A percentile compares a stretch with the other conserved stretches of the same genome.
Evolutionary conservation across 2,888 invertebrate species (phyloP).

Genomic region (Himalopsyche japonica): DNA sequence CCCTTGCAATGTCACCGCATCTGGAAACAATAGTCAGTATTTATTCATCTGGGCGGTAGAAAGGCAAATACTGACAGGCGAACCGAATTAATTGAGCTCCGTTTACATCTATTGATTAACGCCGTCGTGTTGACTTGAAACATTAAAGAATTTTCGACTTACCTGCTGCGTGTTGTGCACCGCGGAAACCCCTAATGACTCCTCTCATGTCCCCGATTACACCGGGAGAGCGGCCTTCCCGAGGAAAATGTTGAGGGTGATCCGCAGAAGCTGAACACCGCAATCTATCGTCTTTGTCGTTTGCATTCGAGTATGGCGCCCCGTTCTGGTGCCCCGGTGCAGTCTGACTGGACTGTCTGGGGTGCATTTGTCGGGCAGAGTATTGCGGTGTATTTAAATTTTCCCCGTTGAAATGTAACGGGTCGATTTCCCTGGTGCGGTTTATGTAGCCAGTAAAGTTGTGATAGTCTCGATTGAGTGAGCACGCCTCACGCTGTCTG

Average conservation of each 20-base stretch:
- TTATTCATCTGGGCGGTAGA: too few relatives aligned
- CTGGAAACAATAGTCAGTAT: background rate
- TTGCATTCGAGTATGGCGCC: background rate
- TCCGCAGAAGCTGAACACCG: slow-evolving; percentile 32
- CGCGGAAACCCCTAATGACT: background rate
- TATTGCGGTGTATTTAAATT: background rate
- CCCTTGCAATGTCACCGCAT: slow-evolving; percentile 39
- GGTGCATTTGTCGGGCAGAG: background rate
- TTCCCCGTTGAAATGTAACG: background rate
- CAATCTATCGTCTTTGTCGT: background rate
- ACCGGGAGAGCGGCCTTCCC: slow-evolving; percentile 33
- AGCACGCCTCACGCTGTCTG: background rate
- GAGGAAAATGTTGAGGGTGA: slow-evolving; percentile 37
- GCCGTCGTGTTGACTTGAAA: too few relatives aligned
- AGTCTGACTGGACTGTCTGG: background rate
- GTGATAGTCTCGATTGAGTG: background rate
- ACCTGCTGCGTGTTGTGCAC: background rate
- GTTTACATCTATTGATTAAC: too few relatives aligned
- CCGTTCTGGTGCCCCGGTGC: background rate
- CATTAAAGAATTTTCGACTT: background rate
- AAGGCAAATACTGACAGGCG: too few relatives aligned
- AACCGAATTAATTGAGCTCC: too few relatives aligned
- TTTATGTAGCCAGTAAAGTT: background rate
- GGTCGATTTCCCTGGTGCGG: background rate
- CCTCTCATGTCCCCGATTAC: background rate